Percentiles rank a stretch among this genome's conserved stretches.
Evolutionary conservation across 2,113 vertebrate species (phyloP).

Genomic region (Periophthalmus modestus): DNA sequence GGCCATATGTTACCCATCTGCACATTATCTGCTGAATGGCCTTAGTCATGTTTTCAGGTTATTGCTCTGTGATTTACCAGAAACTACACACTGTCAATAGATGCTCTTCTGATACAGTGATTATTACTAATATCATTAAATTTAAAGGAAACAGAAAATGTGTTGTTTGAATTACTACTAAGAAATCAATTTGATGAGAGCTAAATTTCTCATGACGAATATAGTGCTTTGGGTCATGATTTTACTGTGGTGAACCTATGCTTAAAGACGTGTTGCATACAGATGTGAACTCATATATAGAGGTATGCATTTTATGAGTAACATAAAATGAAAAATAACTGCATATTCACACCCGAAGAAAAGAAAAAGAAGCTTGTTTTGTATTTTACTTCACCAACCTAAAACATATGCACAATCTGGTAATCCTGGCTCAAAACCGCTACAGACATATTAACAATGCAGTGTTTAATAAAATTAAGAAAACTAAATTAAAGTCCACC

Average conservation of each 20-base stretch:
- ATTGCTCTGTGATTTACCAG: background rate
- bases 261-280: background rate
- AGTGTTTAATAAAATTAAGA: background rate
- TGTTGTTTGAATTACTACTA: too few relatives aligned
- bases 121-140: background rate
- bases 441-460: background rate
- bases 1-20: background rate
- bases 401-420: background rate
- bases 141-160: background rate
- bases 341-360: background rate
- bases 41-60: background rate
- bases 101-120: background rate
- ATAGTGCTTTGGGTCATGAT: background rate
- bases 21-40: background rate
- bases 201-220: too few relatives aligned
- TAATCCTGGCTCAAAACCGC: background rate
- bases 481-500: background rate
- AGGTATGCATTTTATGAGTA: background rate
- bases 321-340: background rate
- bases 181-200: too few relatives aligned
- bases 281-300: background rate
- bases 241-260: too few relatives aligned
- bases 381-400: too few relatives aligned
- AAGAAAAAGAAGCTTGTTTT: too few relatives aligned
- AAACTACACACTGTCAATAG: background rate